A percentile compares a stretch with the other conserved stretches of the same genome.
Conservation (phyloP, 2,888 invertebrate genomes). For the Pocota personata region DNA sequence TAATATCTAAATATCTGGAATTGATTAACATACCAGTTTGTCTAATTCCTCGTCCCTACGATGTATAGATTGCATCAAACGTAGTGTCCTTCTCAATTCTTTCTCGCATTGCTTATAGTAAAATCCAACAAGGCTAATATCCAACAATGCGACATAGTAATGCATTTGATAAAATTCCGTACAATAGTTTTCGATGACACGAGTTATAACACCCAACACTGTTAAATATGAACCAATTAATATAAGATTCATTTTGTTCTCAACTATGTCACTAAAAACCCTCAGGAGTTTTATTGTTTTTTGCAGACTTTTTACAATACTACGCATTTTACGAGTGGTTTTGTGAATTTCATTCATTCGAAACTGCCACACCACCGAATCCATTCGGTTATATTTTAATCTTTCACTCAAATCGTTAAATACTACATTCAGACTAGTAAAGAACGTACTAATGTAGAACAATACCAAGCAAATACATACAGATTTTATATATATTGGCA, state of each 20-base stretch:
- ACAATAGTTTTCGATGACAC: background rate
- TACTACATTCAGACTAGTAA: background rate
- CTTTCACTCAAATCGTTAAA: background rate
- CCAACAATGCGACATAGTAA: background rate
- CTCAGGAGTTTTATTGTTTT: background rate
- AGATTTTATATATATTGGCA: background rate
- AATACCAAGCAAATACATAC: background rate
- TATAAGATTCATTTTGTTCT: background rate
- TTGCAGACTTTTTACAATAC: background rate
- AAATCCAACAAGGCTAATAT: background rate
- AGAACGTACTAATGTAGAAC: background rate
- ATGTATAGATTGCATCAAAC: too few species aligned
- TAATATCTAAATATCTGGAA: too few species aligned
- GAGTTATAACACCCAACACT: background rate
- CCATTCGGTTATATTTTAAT: background rate
- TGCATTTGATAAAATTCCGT: background rate
- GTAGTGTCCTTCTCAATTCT: too few species aligned
- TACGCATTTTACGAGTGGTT: background rate
- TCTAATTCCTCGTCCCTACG: too few species aligned
- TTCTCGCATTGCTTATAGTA: too few species aligned
- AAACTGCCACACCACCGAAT: background rate
- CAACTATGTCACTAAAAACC: background rate
- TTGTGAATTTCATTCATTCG: background rate
- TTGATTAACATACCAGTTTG: too few species aligned
- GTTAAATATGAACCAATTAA: background rate